Conservation (phyloP, 2,797 vertebrate species). For the Pterois miles region DNA sequence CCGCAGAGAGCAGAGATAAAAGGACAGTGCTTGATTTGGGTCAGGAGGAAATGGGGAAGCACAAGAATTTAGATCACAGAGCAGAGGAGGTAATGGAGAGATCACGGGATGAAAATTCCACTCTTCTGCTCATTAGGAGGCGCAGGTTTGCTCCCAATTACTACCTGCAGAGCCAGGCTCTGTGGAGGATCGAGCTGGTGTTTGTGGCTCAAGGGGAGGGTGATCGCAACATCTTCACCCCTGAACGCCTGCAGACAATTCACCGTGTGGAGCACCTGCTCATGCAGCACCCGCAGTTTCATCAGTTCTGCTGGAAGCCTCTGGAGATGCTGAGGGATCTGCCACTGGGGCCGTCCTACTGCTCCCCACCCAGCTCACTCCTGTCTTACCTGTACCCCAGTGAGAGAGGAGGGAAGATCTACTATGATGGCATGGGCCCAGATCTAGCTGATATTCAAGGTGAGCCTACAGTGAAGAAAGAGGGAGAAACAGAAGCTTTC, state of each 20-base stretch:
- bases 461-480: conserved; percentile 64
- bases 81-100: not conserved
- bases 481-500: no score
- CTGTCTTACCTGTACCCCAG: conserved; percentile 98
- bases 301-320: conserved; percentile 98
- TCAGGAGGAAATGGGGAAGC: conserved; percentile 20
- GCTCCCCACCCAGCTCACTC: conserved; percentile 95
- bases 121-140: conserved; percentile 55
- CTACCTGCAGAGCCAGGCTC: conserved; percentile 92
- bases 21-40: conserved; percentile 34
- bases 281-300: conserved; percentile 95
- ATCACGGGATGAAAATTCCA: conserved; percentile 17
- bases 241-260: conserved; percentile 92
- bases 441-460: conserved; percentile 96
- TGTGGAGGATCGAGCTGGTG: conserved; percentile 97
- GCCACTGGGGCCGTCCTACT: conserved; percentile 94
- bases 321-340: conserved; percentile 92
- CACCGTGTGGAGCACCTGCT: conserved; percentile 92
- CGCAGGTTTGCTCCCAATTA: conserved; percentile 77
- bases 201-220: conserved; percentile 92
- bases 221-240: conserved; percentile 94
- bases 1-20: conserved; percentile 14
- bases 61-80: conserved; percentile 18
- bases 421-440: conserved; percentile 97
- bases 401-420: conserved; percentile 94